Conservation (phyloP, 2,113 vertebrate species). For the Neoarius graeffei region DNA sequence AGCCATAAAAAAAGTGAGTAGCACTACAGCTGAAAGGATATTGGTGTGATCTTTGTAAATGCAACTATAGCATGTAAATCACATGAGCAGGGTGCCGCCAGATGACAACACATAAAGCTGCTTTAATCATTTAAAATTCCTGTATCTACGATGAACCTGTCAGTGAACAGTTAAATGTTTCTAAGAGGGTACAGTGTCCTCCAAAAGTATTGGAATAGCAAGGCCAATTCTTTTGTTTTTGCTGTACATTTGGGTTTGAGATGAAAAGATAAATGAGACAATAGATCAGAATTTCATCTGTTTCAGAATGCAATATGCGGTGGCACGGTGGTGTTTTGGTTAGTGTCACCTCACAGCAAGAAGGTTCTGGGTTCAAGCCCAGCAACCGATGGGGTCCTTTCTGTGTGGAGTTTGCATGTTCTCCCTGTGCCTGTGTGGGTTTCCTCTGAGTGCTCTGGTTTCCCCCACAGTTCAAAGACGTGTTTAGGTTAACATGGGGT, state of each 20-base stretch:
- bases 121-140: constrained; percentile 31
- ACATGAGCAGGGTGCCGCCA: constrained; percentile 37
- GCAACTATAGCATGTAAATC: constrained; percentile 51
- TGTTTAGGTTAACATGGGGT: no score
- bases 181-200: background rate
- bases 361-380: no score
- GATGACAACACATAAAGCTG: constrained; percentile 41
- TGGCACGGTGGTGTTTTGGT: no score
- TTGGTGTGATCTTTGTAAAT: constrained; percentile 24
- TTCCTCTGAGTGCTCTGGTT: no score
- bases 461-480: no score
- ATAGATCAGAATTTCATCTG: background rate
- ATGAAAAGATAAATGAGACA: background rate
- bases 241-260: background rate
- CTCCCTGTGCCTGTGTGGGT: no score
- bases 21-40: constrained; percentile 32
- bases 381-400: no score
- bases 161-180: background rate
- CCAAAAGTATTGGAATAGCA: background rate
- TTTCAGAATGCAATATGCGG: background rate
- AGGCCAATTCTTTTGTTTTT: background rate
- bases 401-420: no score
- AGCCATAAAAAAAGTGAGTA: constrained; percentile 57
- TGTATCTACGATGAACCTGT: constrained; percentile 9
- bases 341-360: no score